phyloP scores from a whole-genome alignment of 2,797 vertebrate species.

The Gadopsis marmoratus region DNA sequence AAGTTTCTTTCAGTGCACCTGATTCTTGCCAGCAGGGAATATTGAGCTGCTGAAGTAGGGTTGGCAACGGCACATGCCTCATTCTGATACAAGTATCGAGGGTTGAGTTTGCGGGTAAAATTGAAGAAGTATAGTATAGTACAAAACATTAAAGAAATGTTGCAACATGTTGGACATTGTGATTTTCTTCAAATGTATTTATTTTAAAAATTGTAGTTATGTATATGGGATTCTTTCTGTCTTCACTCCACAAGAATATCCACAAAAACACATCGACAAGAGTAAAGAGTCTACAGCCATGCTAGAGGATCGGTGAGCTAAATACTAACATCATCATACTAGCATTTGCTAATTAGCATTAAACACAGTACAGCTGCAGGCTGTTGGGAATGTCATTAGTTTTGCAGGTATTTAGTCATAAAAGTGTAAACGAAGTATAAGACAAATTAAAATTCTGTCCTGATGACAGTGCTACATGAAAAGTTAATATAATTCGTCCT shows the following conservation, averaged over 20 bases:
- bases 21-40: slow-evolving; percentile 32
- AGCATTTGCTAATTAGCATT: background rate
- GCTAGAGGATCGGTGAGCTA: background rate
- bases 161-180: slow-evolving; percentile 10
- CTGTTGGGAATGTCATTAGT: background rate
- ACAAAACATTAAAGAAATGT: background rate
- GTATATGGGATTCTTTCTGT: background rate
- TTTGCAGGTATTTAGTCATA: background rate
- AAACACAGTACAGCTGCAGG: background rate
- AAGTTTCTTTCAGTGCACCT: slow-evolving; percentile 33
- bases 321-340: background rate
- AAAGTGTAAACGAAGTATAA: background rate
- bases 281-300: background rate
- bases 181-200: background rate
- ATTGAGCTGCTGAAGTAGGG: slow-evolving; percentile 22
- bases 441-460: background rate
- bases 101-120: background rate
- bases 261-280: background rate
- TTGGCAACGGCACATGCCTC: slow-evolving; percentile 18
- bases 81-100: slow-evolving; percentile 23
- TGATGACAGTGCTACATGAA: background rate
- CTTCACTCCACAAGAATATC: background rate
- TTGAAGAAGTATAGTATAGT: background rate
- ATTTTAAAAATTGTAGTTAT: background rate
- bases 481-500: background rate